phyloP scores from a whole-genome alignment of 1,140 invertebrate species.

The Monochamus saltuarius region DNA sequence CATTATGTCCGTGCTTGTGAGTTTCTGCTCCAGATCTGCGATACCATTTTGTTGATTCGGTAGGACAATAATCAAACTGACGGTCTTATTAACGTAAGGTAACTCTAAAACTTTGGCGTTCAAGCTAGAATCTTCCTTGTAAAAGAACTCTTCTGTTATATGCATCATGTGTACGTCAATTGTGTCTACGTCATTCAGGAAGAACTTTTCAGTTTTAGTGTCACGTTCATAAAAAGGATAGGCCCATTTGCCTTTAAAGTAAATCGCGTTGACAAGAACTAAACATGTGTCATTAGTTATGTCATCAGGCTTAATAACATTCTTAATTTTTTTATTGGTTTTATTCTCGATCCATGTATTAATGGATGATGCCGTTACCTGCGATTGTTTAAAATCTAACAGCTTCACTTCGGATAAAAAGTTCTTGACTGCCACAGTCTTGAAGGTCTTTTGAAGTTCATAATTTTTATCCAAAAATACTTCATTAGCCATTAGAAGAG shows the following conservation, averaged over 20 bases:
- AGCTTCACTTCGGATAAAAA: constrained; percentile 56
- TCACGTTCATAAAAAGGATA: constrained; percentile 57
- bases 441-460: constrained; percentile 55
- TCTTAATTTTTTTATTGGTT: too few species aligned
- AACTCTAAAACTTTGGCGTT: too few species aligned
- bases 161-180: constrained; percentile 67
- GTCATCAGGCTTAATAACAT: too few species aligned
- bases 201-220: constrained; percentile 42
- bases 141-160: constrained; percentile 55
- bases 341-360: too few species aligned
- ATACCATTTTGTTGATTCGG: too few species aligned
- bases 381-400: constrained; percentile 57
- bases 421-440: constrained; percentile 28
- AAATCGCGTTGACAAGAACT: constrained; percentile 79
- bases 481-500: constrained; percentile 51
- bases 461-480: constrained; percentile 47
- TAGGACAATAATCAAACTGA: too few species aligned
- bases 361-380: constrained; percentile 74
- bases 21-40: too few species aligned
- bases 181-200: constrained; percentile 47
- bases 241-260: constrained; percentile 78
- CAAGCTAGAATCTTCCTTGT: constrained; percentile 55
- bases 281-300: constrained; percentile 60
- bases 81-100: too few species aligned
- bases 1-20: too few species aligned